Conservation (phyloP, 2,888 invertebrate species). For the Cheilosia variabilis region DNA sequence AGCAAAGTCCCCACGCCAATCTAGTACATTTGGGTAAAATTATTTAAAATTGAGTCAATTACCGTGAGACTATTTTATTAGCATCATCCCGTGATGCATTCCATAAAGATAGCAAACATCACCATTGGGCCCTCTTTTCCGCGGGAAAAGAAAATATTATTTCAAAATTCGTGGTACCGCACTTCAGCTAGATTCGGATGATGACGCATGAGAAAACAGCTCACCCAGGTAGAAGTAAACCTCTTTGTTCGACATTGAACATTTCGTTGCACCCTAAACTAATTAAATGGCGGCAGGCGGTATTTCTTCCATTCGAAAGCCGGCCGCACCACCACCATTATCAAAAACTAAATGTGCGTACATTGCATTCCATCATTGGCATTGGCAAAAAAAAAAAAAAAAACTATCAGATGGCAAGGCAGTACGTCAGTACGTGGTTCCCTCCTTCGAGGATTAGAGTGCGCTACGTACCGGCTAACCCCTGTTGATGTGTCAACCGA, state of each 20-base stretch:
- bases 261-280: constrained; percentile 64
- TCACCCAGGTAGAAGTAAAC: constrained; percentile 46
- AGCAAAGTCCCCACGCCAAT: no score
- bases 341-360: constrained; percentile 46
- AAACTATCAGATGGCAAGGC: constrained; percentile 46
- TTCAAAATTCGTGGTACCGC: constrained; percentile 1
- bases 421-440: constrained; percentile 28
- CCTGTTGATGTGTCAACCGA: constrained; percentile 61
- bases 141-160: constrained; percentile 41
- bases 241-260: constrained; percentile 25
- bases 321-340: constrained; percentile 9
- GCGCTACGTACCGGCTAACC: constrained; percentile 29
- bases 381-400: constrained; percentile 57
- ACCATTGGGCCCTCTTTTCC: constrained; percentile 4
- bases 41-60: no score
- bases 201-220: constrained; percentile 3
- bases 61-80: constrained; percentile 13
- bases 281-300: constrained; percentile 69
- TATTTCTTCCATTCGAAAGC: constrained; percentile 37
- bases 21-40: no score
- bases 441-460: constrained; percentile 52
- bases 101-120: constrained; percentile 30
- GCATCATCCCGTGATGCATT: neutral
- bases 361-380: constrained; percentile 66
- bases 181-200: neutral